phyloP scores from a whole-genome alignment of 2,113 vertebrate genomes.

The Hyaena hyaena region DNA sequence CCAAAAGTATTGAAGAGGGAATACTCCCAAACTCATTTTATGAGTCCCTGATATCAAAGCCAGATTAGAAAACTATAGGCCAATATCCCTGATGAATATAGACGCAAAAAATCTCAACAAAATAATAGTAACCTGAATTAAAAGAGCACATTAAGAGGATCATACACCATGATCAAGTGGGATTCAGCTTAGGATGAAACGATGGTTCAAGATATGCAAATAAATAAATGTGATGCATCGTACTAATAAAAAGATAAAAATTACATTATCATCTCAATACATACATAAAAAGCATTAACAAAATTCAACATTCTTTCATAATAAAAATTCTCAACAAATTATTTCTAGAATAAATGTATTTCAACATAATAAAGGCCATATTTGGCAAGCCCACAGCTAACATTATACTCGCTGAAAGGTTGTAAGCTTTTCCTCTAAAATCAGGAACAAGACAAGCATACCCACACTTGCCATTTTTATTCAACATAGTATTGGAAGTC shows the following conservation, averaged over 20 bases:
- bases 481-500: not conserved
- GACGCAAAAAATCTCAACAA: not conserved
- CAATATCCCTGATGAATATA: not conserved
- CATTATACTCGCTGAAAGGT: not conserved
- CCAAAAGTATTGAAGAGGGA: not conserved
- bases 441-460: not conserved
- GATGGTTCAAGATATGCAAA: not conserved
- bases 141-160: not conserved
- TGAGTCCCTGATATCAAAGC: not conserved
- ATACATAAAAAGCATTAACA: not conserved
- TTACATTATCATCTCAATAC: not conserved
- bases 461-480: not conserved
- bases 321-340: not conserved
- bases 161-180: not conserved
- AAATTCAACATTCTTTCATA: not conserved
- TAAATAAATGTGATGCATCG: not conserved
- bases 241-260: not conserved
- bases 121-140: not conserved
- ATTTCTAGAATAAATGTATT: not conserved
- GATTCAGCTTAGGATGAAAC: not conserved
- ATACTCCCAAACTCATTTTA: not conserved
- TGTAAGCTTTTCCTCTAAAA: not conserved
- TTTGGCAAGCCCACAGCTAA: not conserved
- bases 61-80: not conserved
- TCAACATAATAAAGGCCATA: not conserved